Evolutionary conservation across 2,797 vertebrate genomes (phyloP).

Genomic region (Staurois parvus): DNA sequence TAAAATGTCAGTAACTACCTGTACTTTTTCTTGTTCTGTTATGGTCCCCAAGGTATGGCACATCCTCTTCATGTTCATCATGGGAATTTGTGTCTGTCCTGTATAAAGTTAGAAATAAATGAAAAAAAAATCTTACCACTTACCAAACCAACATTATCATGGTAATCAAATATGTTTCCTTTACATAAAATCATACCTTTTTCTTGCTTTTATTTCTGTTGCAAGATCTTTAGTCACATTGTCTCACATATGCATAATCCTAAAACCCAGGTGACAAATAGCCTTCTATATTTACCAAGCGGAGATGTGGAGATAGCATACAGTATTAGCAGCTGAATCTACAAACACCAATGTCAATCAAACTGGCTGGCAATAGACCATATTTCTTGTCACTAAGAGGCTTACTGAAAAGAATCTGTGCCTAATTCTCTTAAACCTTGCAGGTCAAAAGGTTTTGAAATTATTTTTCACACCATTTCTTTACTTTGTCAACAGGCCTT

Average conservation of each 20-base stretch:
- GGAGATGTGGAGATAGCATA: constrained; percentile 77
- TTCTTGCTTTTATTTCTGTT: constrained; percentile 68
- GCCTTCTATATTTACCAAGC: constrained; percentile 90
- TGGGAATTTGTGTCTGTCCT: background rate
- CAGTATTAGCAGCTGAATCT: constrained; percentile 89
- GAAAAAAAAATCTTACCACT: background rate
- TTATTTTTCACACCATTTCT: constrained; percentile 91
- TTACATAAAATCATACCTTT: constrained; percentile 64
- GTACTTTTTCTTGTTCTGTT: background rate
- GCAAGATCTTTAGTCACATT: constrained; percentile 80
- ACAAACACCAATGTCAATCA: constrained; percentile 90
- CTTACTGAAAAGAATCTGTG: constrained; percentile 91
- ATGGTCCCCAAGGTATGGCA: constrained; percentile 4
- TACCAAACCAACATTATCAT: background rate
- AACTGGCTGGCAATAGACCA: constrained; percentile 80
- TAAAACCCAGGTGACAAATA: constrained; percentile 93
- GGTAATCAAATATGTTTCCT: background rate
- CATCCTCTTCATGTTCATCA: constrained; percentile 5
- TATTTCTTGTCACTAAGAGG: constrained; percentile 93
- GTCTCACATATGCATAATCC: constrained; percentile 88
- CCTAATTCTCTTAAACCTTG: constrained; percentile 91
- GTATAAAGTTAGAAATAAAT: background rate
- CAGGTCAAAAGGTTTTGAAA: constrained; percentile 93
- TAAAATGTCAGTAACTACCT: background rate
- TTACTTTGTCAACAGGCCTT: constrained; percentile 85